Evolutionary conservation across 2,888 invertebrate genomes (phyloP), one percentile per base, ranked within the genome.

Genomic region (Phania funesta): DNA sequence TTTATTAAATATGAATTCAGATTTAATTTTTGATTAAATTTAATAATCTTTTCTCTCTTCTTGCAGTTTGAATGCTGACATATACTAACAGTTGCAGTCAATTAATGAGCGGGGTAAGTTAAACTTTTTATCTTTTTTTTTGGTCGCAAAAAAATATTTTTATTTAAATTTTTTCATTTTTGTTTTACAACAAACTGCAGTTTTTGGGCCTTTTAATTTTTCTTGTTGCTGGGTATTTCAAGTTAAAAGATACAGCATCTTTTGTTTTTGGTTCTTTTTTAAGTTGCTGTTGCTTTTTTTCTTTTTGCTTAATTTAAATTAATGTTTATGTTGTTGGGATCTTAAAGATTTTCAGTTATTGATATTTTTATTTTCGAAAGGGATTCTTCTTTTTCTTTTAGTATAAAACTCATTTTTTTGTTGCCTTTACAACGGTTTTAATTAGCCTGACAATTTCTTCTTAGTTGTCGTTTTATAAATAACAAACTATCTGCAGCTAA

Each of bases 361-460:
- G 68, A 81, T 73, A 81, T 77, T 76, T 70, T 64, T 46, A 50
- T 48, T 73, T 16, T 38, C 26, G 26, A 52, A 79, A 71, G 65
- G 38, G 65, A 80, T 65, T 70, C 26, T 50, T 24, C 9, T 44
- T 48, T 58, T 48, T 26, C 16, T 32, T 41, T 26, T 20, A 48
- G 41, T 41, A 41, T 41, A 41, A 60, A 48, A 64, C 24, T 50
- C 46, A 56, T n/a, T 50, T 60, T 68, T 18, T 50, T 32, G 41
- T 44, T 67, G 54, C 60, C 70, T 78, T 54, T 29, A 46, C 46
- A 60, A 60, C n/a, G 50, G 26, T 81, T 82, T 82, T 82, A 82
- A 82, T 82, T 82, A 82, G 82, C 68, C 73, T 82, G 82, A 82
- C 82, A 82, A 82, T 65, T 48, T 65, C 46, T 54, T 48, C 64